Base-by-base conservation (phyloP, 2,797 vertebrate genomes). In the Lepidocolaptes lacrymiger region DNA sequence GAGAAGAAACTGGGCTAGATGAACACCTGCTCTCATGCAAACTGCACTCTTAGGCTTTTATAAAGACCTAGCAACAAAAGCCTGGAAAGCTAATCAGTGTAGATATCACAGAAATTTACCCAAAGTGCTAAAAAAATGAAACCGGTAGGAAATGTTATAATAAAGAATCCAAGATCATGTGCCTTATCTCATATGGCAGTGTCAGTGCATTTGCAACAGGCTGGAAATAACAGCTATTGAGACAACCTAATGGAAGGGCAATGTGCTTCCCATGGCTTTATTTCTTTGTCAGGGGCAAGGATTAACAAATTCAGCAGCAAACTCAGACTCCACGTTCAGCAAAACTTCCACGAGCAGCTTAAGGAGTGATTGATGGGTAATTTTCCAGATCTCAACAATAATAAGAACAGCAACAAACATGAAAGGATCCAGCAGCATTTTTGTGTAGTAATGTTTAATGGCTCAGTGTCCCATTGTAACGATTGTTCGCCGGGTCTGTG, bases 321-420 rank as follows among this genome's bases (percentile, higher is more conserved):
- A 94, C 30, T 72, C 96, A 86, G 92, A 94, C 63, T 84, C 76
- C 1, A 5, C 41, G 10, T 88, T 97, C 96, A 93, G 97, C 94
- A 97, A 96, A 97, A 97, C 96, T 98, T 98, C 97, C 95, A 94
- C 22, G 3, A 67, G 72, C 82, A 93, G 96, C 96, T 97, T 97
- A 96, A 96, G 94, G 89, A 97, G 94, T 93, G 95, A 97, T 95
- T 97, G 93, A 96, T 92, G 93, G 92, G 92, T 97, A 91, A 96
- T 97, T 97, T 97, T 97, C 96, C 96, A 96, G 94, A 96, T 91
- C 85, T 93, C 94, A 95, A 92, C 84, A 95, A 96, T 96, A 95
- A 85, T 62, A 97, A 96, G 94, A 93, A 90, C 87, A 66, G 88
- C 81, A 94, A 88, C 96, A 96, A 92, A 96, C 92, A 94, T 27